Percentiles rank a stretch among this genome's conserved stretches.
Conservation (phyloP, 2,888 invertebrate species). For the Sarcophaga carnaria region DNA sequence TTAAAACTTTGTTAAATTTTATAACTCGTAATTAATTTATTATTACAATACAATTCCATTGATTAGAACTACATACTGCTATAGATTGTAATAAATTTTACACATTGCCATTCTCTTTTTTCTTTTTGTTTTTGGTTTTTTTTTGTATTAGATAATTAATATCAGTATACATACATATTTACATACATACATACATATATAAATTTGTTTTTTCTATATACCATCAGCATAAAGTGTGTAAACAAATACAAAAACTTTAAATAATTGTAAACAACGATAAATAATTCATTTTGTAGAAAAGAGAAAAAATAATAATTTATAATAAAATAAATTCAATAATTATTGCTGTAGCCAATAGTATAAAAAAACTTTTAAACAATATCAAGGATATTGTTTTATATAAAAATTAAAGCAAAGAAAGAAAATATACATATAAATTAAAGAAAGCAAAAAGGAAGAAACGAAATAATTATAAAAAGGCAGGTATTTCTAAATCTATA, state of each 20-base stretch:
- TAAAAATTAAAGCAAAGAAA: not conserved
- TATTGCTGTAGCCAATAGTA: not conserved
- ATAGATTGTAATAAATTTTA: constrained; percentile 28
- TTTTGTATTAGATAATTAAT: constrained; percentile 20
- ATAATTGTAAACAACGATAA: too few relatives aligned
- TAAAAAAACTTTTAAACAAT: constrained; percentile 35
- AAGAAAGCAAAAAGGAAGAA: too few relatives aligned
- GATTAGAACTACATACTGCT: not conserved
- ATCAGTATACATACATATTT: constrained; percentile 23
- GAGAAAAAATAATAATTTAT: too few relatives aligned
- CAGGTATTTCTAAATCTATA: too few relatives aligned
- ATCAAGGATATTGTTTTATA: constrained; percentile 39
- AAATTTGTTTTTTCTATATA: not conserved
- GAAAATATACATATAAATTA: too few relatives aligned
- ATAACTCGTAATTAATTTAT: not conserved
- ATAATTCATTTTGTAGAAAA: too few relatives aligned
- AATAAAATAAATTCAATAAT: too few relatives aligned
- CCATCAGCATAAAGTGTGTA: not conserved
- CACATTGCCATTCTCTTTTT: constrained; percentile 54
- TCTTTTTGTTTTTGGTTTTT: not conserved
- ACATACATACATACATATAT: not conserved
- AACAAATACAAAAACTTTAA: too few relatives aligned
- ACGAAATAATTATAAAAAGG: too few relatives aligned
- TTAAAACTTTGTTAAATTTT: not conserved
- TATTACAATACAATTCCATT: not conserved